Conservation (phyloP, 2,888 invertebrate species). For the Aproaerema taeniolella region DNA sequence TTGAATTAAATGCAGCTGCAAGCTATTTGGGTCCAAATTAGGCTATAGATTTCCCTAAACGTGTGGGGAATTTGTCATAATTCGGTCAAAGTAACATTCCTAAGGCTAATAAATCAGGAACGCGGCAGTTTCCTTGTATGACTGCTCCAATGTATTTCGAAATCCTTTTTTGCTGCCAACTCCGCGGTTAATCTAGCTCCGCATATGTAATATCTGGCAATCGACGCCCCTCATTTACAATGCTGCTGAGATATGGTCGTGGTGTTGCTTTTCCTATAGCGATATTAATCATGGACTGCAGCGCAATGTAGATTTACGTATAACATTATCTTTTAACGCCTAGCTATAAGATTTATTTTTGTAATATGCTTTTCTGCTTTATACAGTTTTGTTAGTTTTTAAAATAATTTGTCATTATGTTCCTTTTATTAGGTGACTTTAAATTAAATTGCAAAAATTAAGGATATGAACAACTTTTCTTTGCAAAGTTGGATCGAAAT, state of each 20-base stretch:
- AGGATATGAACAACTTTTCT: too few relatives aligned
- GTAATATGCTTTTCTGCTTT: too few relatives aligned
- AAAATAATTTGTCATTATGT: too few relatives aligned
- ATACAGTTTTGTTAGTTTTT: too few relatives aligned
- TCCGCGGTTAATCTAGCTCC: constrained; percentile 18
- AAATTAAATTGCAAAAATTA: too few relatives aligned
- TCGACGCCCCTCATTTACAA: constrained; percentile 14
- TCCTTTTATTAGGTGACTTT: too few relatives aligned
- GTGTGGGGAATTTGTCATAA: constrained; percentile 38
- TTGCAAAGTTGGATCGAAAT: too few relatives aligned
- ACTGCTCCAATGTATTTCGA: constrained; percentile 27
- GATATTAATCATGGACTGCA: constrained; percentile 4
- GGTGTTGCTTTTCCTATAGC: constrained; percentile 3
- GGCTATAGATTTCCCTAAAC: constrained; percentile 33
- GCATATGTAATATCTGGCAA: constrained; percentile 16
- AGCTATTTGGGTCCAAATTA: constrained; percentile 31
- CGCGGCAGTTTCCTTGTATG: constrained; percentile 24
- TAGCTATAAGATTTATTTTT: too few relatives aligned
- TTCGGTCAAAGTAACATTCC: constrained; percentile 25
- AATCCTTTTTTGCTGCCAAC: constrained; percentile 32
- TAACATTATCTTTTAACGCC: too few relatives aligned
- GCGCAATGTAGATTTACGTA: too few relatives aligned
- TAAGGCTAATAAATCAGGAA: constrained; percentile 27
- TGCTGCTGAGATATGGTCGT: constrained; percentile 7
- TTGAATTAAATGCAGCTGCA: constrained; percentile 25